Evolutionary conservation across 2,113 vertebrate genomes (phyloP).

Genomic region (Strix uralensis): DNA sequence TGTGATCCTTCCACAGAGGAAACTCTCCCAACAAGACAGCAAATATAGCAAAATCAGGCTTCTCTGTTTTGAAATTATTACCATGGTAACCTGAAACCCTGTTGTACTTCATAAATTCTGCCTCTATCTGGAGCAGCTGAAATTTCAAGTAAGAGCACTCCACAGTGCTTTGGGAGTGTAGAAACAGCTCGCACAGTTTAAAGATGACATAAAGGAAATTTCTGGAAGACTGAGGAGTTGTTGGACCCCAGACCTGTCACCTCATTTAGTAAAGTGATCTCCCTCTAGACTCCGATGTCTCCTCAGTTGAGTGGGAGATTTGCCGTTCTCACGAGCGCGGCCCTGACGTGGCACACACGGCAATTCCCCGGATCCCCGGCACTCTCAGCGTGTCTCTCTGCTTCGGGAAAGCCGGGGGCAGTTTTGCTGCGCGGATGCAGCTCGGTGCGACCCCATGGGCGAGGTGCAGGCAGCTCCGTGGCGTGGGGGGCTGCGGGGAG

Average conservation of each 20-base stretch:
- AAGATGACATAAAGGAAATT: background rate
- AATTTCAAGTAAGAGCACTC: background rate
- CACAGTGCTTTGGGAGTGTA: background rate
- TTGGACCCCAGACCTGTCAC: background rate
- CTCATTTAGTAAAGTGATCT: background rate
- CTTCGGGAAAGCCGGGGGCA: too few species aligned
- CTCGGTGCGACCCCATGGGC: fast-evolving
- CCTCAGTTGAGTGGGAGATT: fast-evolving
- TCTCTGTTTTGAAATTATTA: background rate
- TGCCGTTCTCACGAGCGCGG: background rate
- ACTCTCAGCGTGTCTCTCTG: fast-evolving
- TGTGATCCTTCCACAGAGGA: background rate
- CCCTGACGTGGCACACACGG: background rate
- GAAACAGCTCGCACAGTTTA: background rate
- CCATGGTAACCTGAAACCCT: background rate
- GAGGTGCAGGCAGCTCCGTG: background rate
- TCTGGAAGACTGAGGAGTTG: background rate
- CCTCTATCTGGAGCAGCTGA: background rate
- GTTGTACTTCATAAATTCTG: background rate
- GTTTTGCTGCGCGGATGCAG: background rate
- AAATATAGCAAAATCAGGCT: background rate
- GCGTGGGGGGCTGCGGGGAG: too few species aligned
- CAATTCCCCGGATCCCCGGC: background rate
- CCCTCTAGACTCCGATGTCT: fast-evolving
- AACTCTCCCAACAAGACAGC: background rate